Base-by-base conservation (phyloP, 2,113 vertebrate species). In the Chelonoidis abingdonii region DNA sequence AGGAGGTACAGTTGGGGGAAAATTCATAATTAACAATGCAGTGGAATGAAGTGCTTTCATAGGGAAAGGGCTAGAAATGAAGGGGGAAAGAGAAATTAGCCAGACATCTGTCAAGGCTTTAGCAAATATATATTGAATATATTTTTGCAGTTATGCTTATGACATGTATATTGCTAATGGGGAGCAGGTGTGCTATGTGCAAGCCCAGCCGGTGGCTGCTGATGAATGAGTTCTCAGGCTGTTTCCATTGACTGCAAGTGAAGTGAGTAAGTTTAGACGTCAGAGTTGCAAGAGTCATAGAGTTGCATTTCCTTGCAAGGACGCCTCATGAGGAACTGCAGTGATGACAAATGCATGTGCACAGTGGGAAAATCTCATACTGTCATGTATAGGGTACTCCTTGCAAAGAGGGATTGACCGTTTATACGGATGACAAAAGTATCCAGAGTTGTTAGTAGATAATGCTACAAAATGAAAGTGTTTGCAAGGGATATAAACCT, bases 11-110 rank as follows among this genome's bases (percentile, higher is more conserved):
- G 44, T 65, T 76, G 49, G 84, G 87, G 62, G 49, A 80, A 97
- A 96, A 95, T 94, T 87, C 25, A 69, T 96, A 96, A 98, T 93
- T 98, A 97, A 92, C 97, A 90, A 93, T 97, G 97, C 91, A 96
- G 78, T 50, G 49, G 89, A 86, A 89, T 88, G n/a, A 96, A 94
- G 12, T 88, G 76, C 84, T 50, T 97, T 84, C 79, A 8, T 91
- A 96, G 89, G 65, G 83, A 38, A 49, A 90, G 83, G 84, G 88
- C 27, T 14, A 22, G 82, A 95, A 94, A 56, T 86, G 19, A 85
- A 92, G 94, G 41, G 86, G 87, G 80, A 92, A 87, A 50, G 25
- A 91, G 29, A 44, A 35, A 96, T 86, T 92, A 92, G 56, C 31
- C 86, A 92, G 86, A 94, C 83, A 78, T 62, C 65, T 87, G 72